phyloP scores from a whole-genome alignment of 2,888 invertebrate genomes.

The Thumatha senex region DNA sequence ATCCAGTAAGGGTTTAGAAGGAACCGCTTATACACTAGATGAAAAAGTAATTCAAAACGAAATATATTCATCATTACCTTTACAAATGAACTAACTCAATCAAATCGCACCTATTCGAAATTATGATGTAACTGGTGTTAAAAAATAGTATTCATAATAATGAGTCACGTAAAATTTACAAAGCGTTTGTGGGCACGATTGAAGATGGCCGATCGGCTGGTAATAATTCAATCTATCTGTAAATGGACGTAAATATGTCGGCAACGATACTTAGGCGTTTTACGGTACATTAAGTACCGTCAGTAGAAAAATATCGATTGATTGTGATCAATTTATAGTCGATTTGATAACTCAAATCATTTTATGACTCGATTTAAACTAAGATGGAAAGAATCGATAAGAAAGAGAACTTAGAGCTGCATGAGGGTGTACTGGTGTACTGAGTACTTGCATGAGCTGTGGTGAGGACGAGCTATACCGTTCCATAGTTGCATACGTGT shows the following conservation, averaged over 20 bases:
- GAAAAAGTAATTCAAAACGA: too few species aligned
- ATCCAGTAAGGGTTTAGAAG: too few species aligned
- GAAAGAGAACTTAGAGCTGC: too few species aligned
- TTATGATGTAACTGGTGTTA: conserved; percentile 4
- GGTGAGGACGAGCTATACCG: too few species aligned
- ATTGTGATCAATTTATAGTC: background rate
- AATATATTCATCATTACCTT: background rate
- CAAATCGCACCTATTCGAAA: conserved; percentile 1
- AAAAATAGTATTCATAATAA: conserved; percentile 18
- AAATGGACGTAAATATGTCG: conserved; percentile 34
- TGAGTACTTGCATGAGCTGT: too few species aligned
- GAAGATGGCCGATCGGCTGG: conserved; percentile 23
- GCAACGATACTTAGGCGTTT: conserved; percentile 27
- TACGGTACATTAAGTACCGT: conserved; percentile 30
- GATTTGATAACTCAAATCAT: background rate
- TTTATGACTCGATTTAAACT: background rate
- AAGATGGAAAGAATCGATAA: too few species aligned
- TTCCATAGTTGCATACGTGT: too few species aligned
- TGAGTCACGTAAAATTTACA: conserved; percentile 15
- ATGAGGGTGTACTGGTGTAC: too few species aligned
- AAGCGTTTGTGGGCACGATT: conserved; percentile 16
- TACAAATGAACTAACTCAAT: conserved; percentile 5
- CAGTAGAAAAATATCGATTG: conserved; percentile 7
- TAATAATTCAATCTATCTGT: conserved; percentile 39
- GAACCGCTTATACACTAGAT: too few species aligned